Conservation (phyloP, 2,797 vertebrate species). For the Huso huso region DNA sequence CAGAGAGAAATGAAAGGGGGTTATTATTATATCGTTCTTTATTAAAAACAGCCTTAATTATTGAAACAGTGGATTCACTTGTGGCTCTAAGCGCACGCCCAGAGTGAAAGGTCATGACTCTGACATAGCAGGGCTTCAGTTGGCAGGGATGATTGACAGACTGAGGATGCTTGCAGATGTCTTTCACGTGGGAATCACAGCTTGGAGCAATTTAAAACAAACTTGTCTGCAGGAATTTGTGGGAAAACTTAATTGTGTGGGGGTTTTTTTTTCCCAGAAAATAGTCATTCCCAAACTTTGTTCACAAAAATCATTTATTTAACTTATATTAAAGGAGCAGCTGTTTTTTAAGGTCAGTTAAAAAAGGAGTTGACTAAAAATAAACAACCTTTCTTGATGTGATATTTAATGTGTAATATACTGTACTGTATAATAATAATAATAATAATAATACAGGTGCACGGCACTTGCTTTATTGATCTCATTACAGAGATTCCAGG, state of each 20-base stretch:
- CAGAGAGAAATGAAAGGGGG: constrained; percentile 4
- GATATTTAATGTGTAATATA: constrained; percentile 15
- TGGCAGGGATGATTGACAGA: constrained; percentile 81
- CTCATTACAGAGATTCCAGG: no score
- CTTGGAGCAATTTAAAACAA: constrained; percentile 75
- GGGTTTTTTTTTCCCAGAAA: constrained; percentile 57
- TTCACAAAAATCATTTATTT: constrained; percentile 63
- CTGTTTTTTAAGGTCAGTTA: constrained; percentile 69
- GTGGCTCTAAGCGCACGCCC: constrained; percentile 73
- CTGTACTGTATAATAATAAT: no score
- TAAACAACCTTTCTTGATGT: constrained; percentile 35
- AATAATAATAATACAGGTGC: no score
- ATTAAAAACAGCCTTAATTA: constrained; percentile 78
- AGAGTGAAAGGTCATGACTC: constrained; percentile 74
- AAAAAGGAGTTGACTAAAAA: constrained; percentile 53
- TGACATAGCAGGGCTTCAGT: constrained; percentile 70
- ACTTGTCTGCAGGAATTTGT: constrained; percentile 67
- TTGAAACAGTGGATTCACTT: constrained; percentile 66
- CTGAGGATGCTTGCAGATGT: constrained; percentile 75
- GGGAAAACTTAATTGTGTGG: constrained; percentile 82
- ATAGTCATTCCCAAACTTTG: constrained; percentile 71
- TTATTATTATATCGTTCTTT: constrained; percentile 43
- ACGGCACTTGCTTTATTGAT: no score
- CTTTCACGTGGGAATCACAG: constrained; percentile 96
- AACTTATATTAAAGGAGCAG: constrained; percentile 72